Evolutionary conservation across 2,888 invertebrate genomes (phyloP).

Genomic region (Drosophila barbarae): DNA sequence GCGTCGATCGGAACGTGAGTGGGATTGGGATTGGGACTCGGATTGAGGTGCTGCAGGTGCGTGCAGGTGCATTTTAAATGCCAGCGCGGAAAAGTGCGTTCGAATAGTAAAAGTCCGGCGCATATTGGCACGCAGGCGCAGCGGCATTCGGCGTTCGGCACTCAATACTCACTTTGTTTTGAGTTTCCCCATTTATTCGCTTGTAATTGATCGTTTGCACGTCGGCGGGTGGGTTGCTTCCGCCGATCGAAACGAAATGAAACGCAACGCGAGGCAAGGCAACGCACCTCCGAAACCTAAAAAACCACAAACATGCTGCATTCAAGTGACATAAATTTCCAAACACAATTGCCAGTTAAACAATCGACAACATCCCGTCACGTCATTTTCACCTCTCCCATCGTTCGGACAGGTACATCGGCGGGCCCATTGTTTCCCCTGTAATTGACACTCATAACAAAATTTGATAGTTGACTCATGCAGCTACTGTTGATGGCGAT

Average conservation of each 20-base stretch:
- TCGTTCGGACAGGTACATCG: slow-evolving; percentile 48
- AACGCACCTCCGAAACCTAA: slow-evolving; percentile 20
- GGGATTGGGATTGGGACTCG: slow-evolving; percentile 4
- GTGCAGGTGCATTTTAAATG: slow-evolving; percentile 63
- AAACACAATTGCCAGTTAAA: slow-evolving; percentile 74
- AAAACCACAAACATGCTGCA: slow-evolving; percentile 26
- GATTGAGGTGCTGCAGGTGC: slow-evolving; percentile 45
- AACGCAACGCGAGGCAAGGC: slow-evolving; percentile 1
- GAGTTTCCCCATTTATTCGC: slow-evolving; percentile 60
- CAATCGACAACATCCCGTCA: slow-evolving; percentile 78
- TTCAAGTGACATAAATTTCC: slow-evolving; percentile 68
- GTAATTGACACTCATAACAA: slow-evolving; percentile 75
- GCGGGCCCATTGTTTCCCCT: slow-evolving; percentile 63
- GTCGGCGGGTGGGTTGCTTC: slow-evolving; percentile 60
- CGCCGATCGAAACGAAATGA: slow-evolving; percentile 30
- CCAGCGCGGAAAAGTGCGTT: slow-evolving; percentile 37
- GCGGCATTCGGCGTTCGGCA: slow-evolving; percentile 43
- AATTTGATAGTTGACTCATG: slow-evolving; percentile 74
- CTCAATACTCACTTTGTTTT: slow-evolving; percentile 47
- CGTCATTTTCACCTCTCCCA: slow-evolving; percentile 58
- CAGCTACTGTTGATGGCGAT: slow-evolving; percentile 29
- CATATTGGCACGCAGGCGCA: slow-evolving; percentile 57
- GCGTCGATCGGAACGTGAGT: slow-evolving; percentile 65
- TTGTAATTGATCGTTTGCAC: slow-evolving; percentile 66
- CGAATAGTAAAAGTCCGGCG: slow-evolving; percentile 56